Evolutionary conservation across 2,113 vertebrate species (phyloP), one percentile per base, ranked within the genome.

Genomic region (Nibea albiflora): DNA sequence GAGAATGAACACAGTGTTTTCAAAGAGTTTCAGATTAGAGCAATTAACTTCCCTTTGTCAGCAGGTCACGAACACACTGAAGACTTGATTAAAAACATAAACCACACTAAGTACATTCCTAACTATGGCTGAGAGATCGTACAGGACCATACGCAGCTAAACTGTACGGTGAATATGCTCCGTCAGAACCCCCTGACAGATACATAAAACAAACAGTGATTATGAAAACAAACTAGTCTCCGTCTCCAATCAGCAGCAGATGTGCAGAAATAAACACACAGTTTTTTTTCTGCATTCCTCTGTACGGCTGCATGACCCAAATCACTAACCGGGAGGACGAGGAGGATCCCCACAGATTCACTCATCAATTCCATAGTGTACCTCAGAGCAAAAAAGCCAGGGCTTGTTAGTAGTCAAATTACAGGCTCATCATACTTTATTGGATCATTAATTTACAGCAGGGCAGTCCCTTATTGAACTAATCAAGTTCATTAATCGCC

Each of bases 231-330:
- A 90, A 87, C 70, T 15, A 7, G 4, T 20, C 74, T 82, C 72
- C 69, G 62, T 64, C 70, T 71, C 73, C 74, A 78, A 92, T 85
- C 81, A 81, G 87, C 76, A 72, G 88, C 90, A 92, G 78, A 92
- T 86, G 85, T 82, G 71, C 73, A 81, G 56, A 81, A 73, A 84
- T 71, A 85, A 86, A 90, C 83, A 76, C 64, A 76, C 64, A 58
- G 57, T 70, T 76, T 72, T 70, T 76, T 72, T 62, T 70, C 73
- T 83, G 56, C 81, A 84, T 86, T 91, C 85, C 79, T 89, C 67
- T 50, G 70, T 62, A 85, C 4, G 47, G 60, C 72, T 81, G 81
- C 63, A 49, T 85, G 49, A 71, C 31, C 49, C 72, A 76, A 70
- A 83, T 81, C 83, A 22, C 81, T 54, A 72, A 78, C 70, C 6